Base-by-base conservation (phyloP, 2,888 invertebrate species). In the Vesta saturnalis region DNA sequence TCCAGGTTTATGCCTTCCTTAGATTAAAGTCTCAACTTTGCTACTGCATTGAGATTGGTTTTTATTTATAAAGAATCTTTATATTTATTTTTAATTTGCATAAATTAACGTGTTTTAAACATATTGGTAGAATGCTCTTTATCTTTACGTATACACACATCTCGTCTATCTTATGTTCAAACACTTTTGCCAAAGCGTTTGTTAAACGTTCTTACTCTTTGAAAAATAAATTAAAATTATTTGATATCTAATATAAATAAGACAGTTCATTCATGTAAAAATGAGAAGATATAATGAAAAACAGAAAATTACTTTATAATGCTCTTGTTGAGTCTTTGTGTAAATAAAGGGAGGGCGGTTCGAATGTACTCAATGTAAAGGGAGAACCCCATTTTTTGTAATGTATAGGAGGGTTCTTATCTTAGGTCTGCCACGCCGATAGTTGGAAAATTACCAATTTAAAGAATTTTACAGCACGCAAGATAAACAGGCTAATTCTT, bases 1-100 rank as follows among this genome's bases (percentile, higher is more conserved):
- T 72, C 76, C 18, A 19, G 75, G 77, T 77, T 76, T 76, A 69
- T 69, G 65, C 65, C 54, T 55, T 62, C 52, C 62, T 69, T 60
- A 69, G 65, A 69, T 69, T 65, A 65, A 65, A 69, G 58, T 65
- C 65, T 62, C 55, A 65, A 64, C 58, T 69, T 65, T 23, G 19
- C 62, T 46, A 54, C 61, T 55, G 61, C 64, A 65, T 61, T 19
- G 30, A 57, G 49, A 30, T 21, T 14, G 16, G 60, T 60, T 69
- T 69, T 69, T 62, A 67, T 62, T 67, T 62, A 57, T 62, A 58
- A 55, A 15, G 47, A 71, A 54, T 39, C 55, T 67, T 43, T 67
- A 52, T 69, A 70, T 69, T 71, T 70, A 63, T 71, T 71, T 73
- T 71, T 65, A 67, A 71, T 71, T 73, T 67, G 61, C 73, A 71